Conservation (phyloP, 1,140 invertebrate species). For the Drosophila teissieri region DNA sequence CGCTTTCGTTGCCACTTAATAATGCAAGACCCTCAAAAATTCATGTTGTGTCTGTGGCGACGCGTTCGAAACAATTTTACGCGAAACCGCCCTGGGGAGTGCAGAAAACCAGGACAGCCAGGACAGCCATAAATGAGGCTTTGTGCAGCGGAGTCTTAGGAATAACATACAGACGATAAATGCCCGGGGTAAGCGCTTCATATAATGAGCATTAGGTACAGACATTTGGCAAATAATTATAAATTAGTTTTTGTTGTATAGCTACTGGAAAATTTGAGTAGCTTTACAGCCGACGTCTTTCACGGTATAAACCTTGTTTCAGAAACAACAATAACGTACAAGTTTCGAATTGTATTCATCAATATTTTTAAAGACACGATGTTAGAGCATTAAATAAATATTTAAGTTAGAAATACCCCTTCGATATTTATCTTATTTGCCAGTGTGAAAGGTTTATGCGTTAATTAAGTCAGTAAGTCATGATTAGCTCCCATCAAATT, state of each 20-base stretch:
- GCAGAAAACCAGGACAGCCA: constrained; percentile 5
- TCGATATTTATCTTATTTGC: too few relatives aligned
- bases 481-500: constrained; percentile 40
- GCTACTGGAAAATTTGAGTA: too few relatives aligned
- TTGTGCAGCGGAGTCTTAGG: constrained; percentile 24
- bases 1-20: constrained; percentile 69
- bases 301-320: too few relatives aligned
- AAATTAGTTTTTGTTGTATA: background rate
- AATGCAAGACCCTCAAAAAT: constrained; percentile 74
- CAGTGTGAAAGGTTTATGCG: constrained; percentile 11
- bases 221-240: background rate
- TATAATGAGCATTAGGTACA: constrained; percentile 12
- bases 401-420: too few relatives aligned
- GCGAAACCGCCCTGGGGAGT: constrained; percentile 27
- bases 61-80: constrained; percentile 74
- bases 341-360: background rate
- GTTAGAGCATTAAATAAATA: too few relatives aligned
- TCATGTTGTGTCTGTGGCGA: constrained; percentile 58
- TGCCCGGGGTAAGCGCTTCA: background rate
- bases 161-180: constrained; percentile 13
- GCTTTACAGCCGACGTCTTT: too few relatives aligned
- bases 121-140: constrained; percentile 3
- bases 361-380: background rate
- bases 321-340: background rate
- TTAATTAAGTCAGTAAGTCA: constrained; percentile 45